These are phyloP conservation scores for Pterocles burchelli DNA, from an alignment of 2,113 vertebrate genomes.

Conservation along the genomic window DNA sequence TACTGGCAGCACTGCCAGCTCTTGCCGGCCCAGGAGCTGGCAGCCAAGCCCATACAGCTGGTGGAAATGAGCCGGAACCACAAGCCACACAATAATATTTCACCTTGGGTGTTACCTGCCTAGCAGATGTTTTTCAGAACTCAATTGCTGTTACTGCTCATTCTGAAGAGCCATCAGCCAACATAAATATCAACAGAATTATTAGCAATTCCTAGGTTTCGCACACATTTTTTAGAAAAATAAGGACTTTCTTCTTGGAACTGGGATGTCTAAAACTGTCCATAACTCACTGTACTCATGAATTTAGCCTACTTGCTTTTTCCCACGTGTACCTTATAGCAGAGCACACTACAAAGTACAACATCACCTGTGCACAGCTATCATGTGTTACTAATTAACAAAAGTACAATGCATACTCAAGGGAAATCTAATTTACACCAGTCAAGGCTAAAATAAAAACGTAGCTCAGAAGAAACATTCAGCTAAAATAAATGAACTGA, in stretches of 20 bases:
- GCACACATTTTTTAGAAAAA: background rate
- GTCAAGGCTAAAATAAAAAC: background rate
- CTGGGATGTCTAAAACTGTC: background rate
- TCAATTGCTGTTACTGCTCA: background rate
- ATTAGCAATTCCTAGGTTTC: background rate
- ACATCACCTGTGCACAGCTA: background rate
- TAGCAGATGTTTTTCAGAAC: background rate
- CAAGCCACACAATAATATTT: background rate
- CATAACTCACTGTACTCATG: background rate
- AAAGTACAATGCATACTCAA: background rate
- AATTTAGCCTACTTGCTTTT: background rate
- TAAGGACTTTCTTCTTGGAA: background rate
- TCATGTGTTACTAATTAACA: background rate
- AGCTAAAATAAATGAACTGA: background rate
- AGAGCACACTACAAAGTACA: background rate
- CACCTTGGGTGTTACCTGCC: background rate
- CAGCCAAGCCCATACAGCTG: background rate
- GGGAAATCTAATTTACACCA: background rate
- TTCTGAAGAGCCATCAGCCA: background rate
- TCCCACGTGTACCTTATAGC: background rate
- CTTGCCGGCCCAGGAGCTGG: background rate
- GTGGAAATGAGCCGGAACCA: background rate
- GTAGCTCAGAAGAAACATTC: background rate
- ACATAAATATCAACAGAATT: background rate
- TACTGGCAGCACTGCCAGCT: background rate